Conservation (phyloP, 2,113 vertebrate species). For the Ascaphus truei region DNA sequence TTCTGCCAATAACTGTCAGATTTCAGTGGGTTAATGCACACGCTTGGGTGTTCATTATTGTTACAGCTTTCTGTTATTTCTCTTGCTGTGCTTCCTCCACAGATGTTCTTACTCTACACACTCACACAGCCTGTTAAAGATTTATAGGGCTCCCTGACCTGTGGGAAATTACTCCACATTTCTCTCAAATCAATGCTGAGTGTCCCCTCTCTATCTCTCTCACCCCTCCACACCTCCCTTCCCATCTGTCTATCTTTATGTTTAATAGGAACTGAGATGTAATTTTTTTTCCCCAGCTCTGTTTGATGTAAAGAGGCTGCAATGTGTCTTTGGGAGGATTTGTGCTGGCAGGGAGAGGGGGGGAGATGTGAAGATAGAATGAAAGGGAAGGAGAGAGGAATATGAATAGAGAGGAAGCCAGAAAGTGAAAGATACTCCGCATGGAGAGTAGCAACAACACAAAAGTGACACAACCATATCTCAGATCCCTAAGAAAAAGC, state of each 20-base stretch:
- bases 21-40: conserved; percentile 32
- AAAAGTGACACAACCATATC: not conserved
- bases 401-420: conserved; percentile 8
- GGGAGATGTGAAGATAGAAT: conserved; percentile 20
- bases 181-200: conserved; percentile 38
- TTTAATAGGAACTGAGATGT: conserved; percentile 38
- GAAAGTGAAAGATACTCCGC: not conserved
- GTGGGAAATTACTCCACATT: conserved; percentile 36
- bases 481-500: no score
- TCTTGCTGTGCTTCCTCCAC: conserved; percentile 34
- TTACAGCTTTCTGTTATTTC: conserved; percentile 25
- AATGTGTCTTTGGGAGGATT: conserved; percentile 33
- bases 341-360: conserved; percentile 8
- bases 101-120: conserved; percentile 25
- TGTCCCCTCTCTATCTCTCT: conserved; percentile 33
- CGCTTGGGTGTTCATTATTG: conserved; percentile 32
- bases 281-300: conserved; percentile 28
- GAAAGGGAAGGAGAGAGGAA: conserved; percentile 13
- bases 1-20: conserved; percentile 33
- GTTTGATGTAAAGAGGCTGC: conserved; percentile 38
- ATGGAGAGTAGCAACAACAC: not conserved
- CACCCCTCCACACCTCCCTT: conserved; percentile 25
- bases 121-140: conserved; percentile 34
- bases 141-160: conserved; percentile 35
- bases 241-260: conserved; percentile 35